Evolutionary conservation across 2,113 vertebrate species (phyloP).

Genomic region (Garra rufa): DNA sequence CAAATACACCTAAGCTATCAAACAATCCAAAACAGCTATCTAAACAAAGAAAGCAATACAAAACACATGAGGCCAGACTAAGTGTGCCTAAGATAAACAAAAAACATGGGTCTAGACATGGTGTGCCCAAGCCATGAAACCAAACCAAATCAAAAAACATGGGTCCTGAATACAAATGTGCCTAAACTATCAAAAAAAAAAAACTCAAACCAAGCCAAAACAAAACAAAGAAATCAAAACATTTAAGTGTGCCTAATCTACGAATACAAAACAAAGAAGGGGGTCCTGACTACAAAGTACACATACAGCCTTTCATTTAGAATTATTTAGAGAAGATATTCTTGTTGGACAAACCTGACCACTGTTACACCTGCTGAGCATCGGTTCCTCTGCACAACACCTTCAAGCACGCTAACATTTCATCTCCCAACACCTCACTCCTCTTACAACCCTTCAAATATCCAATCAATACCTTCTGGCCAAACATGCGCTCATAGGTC

Average conservation of each 20-base stretch:
- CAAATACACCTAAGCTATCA: no score
- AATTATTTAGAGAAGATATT: not conserved
- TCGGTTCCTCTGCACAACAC: not conserved
- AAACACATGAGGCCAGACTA: not conserved
- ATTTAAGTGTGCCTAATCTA: no score
- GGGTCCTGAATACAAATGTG: no score
- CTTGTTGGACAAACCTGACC: constrained; percentile 2
- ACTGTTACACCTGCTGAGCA: not conserved
- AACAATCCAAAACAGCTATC: no score
- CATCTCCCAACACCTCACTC: not conserved
- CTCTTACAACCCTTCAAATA: not conserved
- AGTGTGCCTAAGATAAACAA: constrained; percentile 5
- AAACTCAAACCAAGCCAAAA: no score
- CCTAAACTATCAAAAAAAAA: no score
- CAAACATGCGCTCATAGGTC: not conserved
- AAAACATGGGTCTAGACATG: no score
- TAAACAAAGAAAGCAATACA: no score
- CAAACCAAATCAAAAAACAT: not conserved
- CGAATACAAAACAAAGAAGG: no score
- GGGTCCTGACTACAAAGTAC: no score
- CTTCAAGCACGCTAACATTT: not conserved
- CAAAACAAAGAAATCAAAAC: no score
- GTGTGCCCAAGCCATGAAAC: no score
- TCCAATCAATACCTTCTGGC: not conserved
- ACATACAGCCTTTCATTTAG: not conserved